Conservation (phyloP, 1,140 invertebrate species). For the Diorhabda sublineata region DNA sequence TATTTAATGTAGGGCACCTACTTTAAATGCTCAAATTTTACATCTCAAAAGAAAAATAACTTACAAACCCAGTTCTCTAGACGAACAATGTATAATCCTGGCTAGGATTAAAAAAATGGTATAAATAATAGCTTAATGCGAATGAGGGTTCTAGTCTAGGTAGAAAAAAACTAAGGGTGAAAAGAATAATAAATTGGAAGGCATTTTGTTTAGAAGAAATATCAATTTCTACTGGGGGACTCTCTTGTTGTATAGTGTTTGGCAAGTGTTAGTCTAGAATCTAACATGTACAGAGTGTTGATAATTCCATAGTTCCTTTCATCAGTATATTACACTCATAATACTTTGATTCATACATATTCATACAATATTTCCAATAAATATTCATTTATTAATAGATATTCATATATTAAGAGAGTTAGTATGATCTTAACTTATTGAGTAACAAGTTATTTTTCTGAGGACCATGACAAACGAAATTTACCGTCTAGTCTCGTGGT, state of each 20-base stretch:
- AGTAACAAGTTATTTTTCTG: no score
- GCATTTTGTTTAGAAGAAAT: constrained; percentile 4
- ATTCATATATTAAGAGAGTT: no score
- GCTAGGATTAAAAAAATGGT: constrained; percentile 23
- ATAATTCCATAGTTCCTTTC: no score
- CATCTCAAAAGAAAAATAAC: constrained; percentile 22
- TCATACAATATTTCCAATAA: no score
- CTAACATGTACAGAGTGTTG: no score
- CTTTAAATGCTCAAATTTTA: constrained; percentile 24
- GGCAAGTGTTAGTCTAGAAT: no score
- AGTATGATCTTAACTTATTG: no score
- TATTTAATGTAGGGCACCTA: constrained; percentile 24
- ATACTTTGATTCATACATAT: no score
- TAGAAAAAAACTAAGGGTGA: constrained; percentile 22
- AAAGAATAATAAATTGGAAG: constrained; percentile 10
- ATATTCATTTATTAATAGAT: no score
- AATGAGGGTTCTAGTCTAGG: constrained; percentile 23
- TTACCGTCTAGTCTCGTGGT: no score
- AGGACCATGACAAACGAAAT: no score
- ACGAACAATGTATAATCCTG: constrained; percentile 25
- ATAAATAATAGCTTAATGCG: constrained; percentile 27
- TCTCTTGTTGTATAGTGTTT: neutral
- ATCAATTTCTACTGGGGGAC: neutral
- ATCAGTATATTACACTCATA: no score
- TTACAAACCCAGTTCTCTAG: constrained; percentile 19